phyloP scores from a whole-genome alignment of 2,888 invertebrate species.

The Tinea pellionella region DNA sequence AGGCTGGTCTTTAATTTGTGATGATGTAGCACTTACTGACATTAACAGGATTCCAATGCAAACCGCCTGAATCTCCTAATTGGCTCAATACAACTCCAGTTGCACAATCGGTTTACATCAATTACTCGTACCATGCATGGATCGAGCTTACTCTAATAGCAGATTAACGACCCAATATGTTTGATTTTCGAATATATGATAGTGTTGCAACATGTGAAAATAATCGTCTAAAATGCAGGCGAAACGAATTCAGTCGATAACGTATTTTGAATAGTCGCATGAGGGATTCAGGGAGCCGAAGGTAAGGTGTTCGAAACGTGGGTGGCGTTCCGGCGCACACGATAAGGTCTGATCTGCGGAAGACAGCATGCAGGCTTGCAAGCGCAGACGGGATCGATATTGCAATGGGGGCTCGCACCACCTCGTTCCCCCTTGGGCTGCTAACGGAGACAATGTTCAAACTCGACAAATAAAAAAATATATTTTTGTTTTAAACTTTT shows the following conservation, averaged over 20 bases:
- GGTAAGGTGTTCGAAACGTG: conserved; percentile 14
- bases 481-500: neutral
- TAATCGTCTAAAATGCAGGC: neutral
- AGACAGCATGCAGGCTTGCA: conserved; percentile 63
- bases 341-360: conserved; percentile 67
- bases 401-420: conserved; percentile 38
- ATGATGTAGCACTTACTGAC: neutral
- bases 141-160: neutral
- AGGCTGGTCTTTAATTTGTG: neutral
- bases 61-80: neutral
- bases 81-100: neutral
- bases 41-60: neutral
- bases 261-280: neutral
- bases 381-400: conserved; percentile 62
- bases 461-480: neutral
- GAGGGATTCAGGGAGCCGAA: neutral
- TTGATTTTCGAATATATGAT: neutral
- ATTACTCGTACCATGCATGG: neutral
- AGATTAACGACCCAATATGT: neutral
- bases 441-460: conserved; percentile 10
- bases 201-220: too few species aligned
- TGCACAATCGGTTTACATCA: neutral
- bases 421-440: conserved; percentile 23
- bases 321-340: conserved; percentile 49
- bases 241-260: neutral